Base-by-base conservation (phyloP, 92 coral and sea anemone species). In the Muricea muricata region DNA sequence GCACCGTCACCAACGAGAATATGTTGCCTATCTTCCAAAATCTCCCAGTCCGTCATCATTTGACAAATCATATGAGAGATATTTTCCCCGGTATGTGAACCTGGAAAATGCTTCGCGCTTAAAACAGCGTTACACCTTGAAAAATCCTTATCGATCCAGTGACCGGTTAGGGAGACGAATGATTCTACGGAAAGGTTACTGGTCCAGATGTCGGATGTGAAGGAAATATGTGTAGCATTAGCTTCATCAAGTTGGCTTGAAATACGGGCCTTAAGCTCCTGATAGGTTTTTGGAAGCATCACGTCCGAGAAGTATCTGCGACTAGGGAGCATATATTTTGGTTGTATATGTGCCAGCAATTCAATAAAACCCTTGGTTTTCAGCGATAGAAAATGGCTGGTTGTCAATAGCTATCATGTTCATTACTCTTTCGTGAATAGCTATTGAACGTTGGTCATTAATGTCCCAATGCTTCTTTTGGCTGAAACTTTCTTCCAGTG, bases 121-220 rank as follows among this genome's bases (percentile, higher is more conserved):
- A 76, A 47, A 76, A 76, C 81, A 50, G 28, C 68, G 50, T 50
- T 76, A 28, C 65, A 50, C 14, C 48, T 47, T 29, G 1, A 9
- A 47, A 76, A 76, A 30, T 76, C 81, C 47, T 76, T 20, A 18
- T 76, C 30, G 66, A 76, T 47, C 81, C 81, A 76, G 81, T 76
- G 81, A 23, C 28, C 67, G 18, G 81, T 50, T 55, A 76, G 67
- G 5, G 81, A 76, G 67, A 76, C 20, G 31, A 76, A 75, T 2
- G 80, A 47, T 75, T 75, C 80, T 20, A 47, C 32, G 3, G 80
- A 75, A 76, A 30, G 48, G 17, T 30, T 13, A 20, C 67, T 50
- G 6, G 87, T 87, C 93, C 87, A 87, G 18, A 90, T 90, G 73
- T 87, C 91, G 13, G 89, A 78, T 21, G 93, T 90, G 46, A 90